Conservation (phyloP, 1,140 invertebrate genomes). For the Leptinotarsa undecemlineata region DNA sequence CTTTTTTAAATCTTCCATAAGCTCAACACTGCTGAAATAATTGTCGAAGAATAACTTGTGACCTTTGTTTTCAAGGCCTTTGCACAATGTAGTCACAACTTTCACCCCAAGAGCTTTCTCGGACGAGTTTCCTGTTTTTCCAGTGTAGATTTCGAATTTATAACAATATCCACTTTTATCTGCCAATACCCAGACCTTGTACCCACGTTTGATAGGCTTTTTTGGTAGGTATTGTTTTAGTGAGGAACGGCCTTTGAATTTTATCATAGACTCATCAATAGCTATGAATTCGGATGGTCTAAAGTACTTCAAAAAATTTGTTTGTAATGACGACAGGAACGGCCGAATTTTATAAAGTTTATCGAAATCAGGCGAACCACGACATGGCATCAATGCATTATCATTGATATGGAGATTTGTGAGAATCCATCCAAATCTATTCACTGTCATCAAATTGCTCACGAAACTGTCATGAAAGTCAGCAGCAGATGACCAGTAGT, state of each 20-base stretch:
- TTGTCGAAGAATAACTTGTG: conserved; percentile 35
- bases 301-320: conserved; percentile 14
- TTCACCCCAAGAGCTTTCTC: conserved; percentile 38
- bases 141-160: conserved; percentile 45
- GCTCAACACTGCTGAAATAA: conserved; percentile 25
- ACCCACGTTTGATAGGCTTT: conserved; percentile 51
- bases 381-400: conserved; percentile 46
- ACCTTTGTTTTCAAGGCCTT: conserved; percentile 19
- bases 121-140: conserved; percentile 34
- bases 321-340: conserved; percentile 34
- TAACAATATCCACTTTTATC: conserved; percentile 46
- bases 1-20: conserved; percentile 17
- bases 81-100: conserved; percentile 28
- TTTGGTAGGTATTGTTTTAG: conserved; percentile 50
- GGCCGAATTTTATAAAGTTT: conserved; percentile 54
- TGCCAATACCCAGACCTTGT: conserved; percentile 48
- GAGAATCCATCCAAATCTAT: conserved; percentile 54
- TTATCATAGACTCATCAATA: conserved; percentile 36
- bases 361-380: conserved; percentile 47
- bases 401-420: conserved; percentile 52
- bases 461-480: conserved; percentile 31
- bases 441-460: conserved; percentile 48
- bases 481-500: conserved; percentile 27
- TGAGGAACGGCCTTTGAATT: conserved; percentile 45
- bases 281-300: conserved; percentile 13